Evolutionary conservation across 2,888 invertebrate genomes (phyloP).

Genomic region (Elgonia sp.): DNA sequence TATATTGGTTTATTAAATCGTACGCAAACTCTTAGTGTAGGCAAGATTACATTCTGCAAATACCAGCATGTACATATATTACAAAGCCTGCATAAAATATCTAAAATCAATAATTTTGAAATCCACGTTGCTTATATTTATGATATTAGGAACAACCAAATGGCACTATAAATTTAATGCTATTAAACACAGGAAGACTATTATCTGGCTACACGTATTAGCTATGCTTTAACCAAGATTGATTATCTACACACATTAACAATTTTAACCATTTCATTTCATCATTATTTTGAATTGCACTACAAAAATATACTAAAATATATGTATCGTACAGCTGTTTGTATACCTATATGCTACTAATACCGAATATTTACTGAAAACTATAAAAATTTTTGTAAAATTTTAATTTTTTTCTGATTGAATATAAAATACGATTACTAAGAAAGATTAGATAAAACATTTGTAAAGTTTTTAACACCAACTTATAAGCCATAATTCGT

Average conservation of each 20-base stretch:
- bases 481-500: too few relatives aligned
- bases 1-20: constrained; percentile 55
- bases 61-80: constrained; percentile 59
- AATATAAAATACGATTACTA: too few relatives aligned
- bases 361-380: too few relatives aligned
- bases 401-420: too few relatives aligned
- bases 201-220: constrained; percentile 58
- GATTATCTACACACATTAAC: constrained; percentile 13
- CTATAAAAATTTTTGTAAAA: too few relatives aligned
- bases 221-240: constrained; percentile 35
- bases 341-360: too few relatives aligned
- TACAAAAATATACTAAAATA: too few relatives aligned
- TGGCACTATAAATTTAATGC: constrained; percentile 62
- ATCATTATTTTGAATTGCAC: background rate
- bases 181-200: constrained; percentile 56
- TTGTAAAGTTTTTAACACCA: too few relatives aligned
- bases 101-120: constrained; percentile 67
- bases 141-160: constrained; percentile 53
- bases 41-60: constrained; percentile 59
- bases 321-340: too few relatives aligned
- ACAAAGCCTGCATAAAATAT: constrained; percentile 65
- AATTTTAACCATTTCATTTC: background rate
- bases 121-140: constrained; percentile 59
- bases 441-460: too few relatives aligned
- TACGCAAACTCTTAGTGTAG: constrained; percentile 48